These are phyloP conservation scores for Pterophyllum scalare DNA, from an alignment of 2,113 vertebrate species.

Conservation along the genomic window DNA sequence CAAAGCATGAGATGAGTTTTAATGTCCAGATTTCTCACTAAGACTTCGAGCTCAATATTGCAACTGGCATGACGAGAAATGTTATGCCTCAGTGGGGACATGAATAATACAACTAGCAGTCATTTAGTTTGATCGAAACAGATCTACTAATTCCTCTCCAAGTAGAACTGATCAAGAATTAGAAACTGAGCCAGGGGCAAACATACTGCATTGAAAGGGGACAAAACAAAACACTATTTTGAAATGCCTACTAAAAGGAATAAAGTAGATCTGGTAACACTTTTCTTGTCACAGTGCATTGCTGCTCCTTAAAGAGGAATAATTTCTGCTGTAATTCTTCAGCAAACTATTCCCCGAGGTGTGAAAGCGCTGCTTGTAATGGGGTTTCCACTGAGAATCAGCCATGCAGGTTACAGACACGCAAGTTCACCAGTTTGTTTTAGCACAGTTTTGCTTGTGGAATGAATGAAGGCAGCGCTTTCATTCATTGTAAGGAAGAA, in stretches of 20 bases:
- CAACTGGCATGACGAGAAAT: not conserved
- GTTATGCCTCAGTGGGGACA: not conserved
- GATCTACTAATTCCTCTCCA: not conserved
- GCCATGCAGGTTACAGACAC: conserved; percentile 1
- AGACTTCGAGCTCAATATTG: not conserved
- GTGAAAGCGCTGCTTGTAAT: conserved; percentile 20
- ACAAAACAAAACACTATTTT: conserved; percentile 2
- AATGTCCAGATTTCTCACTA: not conserved
- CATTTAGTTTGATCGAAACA: not conserved
- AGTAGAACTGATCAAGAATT: not conserved
- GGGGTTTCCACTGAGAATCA: conserved; percentile 22
- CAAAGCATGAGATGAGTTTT: not conserved
- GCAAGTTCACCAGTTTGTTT: conserved; percentile 23
- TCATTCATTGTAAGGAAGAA: not conserved
- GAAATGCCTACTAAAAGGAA: not conserved
- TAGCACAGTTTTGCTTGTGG: not conserved
- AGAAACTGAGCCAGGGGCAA: not conserved
- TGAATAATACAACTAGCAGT: not conserved
- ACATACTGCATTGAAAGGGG: not conserved
- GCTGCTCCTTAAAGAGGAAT: conserved; percentile 26
- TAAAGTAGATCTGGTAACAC: conserved; percentile 1
- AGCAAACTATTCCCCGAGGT: conserved; percentile 11
- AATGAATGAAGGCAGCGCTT: not conserved
- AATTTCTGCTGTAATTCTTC: conserved; percentile 19
- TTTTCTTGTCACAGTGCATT: conserved; percentile 8